Percentiles rank a stretch among this genome's conserved stretches.
phyloP scores from a whole-genome alignment of 2,888 invertebrate species.

The Cordilura impudica region DNA sequence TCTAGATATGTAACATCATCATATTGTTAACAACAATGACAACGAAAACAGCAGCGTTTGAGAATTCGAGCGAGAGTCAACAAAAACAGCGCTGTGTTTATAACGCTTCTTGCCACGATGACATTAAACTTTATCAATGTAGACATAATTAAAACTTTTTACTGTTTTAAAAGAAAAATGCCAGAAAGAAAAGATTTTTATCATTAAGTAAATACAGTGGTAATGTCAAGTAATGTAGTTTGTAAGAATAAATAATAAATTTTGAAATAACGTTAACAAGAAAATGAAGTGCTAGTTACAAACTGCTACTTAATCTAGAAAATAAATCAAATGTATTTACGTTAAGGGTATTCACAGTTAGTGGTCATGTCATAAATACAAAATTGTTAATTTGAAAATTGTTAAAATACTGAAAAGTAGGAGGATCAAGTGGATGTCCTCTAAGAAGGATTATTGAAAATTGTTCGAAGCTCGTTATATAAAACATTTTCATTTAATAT shows the following conservation, averaged over 20 bases:
- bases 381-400: too few species aligned
- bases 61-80: background rate
- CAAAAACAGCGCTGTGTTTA: background rate
- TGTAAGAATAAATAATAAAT: background rate
- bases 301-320: background rate
- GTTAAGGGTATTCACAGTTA: background rate
- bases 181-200: conserved; percentile 24
- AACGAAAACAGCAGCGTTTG: conserved; percentile 24
- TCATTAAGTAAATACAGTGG: conserved; percentile 33
- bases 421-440: too few species aligned
- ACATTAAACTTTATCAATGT: conserved; percentile 43
- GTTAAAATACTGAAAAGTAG: too few species aligned
- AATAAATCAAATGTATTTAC: too few species aligned
- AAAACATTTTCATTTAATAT: too few species aligned
- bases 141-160: conserved; percentile 43
- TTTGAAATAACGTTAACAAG: background rate
- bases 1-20: conserved; percentile 14
- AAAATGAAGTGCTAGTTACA: background rate
- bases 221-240: conserved; percentile 37
- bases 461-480: too few species aligned
- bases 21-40: background rate
- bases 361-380: too few species aligned
- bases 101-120: conserved; percentile 7
- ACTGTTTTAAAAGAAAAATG: conserved; percentile 5
- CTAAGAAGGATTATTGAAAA: too few species aligned